Conservation (phyloP, 2,113 vertebrate species). For the Oenanthe oenanthe region DNA sequence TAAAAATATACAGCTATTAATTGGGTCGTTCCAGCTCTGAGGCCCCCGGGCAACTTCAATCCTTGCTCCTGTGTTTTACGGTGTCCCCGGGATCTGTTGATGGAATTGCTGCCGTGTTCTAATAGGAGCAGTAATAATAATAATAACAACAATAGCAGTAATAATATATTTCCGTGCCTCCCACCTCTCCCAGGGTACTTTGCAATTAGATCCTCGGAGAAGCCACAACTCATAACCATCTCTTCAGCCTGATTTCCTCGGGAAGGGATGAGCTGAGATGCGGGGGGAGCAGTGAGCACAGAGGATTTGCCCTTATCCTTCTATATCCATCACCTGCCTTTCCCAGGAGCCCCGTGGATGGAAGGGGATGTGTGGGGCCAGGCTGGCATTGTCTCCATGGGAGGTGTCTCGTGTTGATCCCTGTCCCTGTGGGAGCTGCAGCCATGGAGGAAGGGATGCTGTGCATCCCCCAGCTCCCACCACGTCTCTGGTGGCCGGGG, state of each 20-base stretch:
- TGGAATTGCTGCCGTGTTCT: conserved; percentile 7
- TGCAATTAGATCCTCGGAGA: not conserved
- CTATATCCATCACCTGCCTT: not conserved
- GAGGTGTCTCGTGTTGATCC: not conserved
- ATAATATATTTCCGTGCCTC: not conserved
- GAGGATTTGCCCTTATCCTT: not conserved
- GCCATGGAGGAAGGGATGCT: accelerated
- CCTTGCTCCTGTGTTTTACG: conserved; percentile 26
- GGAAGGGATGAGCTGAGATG: not conserved
- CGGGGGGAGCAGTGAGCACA: accelerated
- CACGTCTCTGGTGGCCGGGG: accelerated
- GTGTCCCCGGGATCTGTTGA: not conserved
- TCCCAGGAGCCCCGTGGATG: accelerated
- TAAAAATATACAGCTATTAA: conserved; percentile 54
- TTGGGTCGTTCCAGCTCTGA: not conserved
- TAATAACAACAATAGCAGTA: not conserved
- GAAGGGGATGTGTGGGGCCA: not conserved
- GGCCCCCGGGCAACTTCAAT: not conserved
- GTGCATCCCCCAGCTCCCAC: not conserved
- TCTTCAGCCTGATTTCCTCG: not conserved
- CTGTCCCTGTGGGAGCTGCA: not conserved
- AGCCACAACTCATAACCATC: not conserved
- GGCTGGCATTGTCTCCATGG: accelerated
- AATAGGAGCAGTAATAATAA: conserved; percentile 14
- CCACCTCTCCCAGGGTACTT: not conserved